Evolutionary conservation across 1,140 invertebrate species (phyloP).

Genomic region (Aphis gossypii): DNA sequence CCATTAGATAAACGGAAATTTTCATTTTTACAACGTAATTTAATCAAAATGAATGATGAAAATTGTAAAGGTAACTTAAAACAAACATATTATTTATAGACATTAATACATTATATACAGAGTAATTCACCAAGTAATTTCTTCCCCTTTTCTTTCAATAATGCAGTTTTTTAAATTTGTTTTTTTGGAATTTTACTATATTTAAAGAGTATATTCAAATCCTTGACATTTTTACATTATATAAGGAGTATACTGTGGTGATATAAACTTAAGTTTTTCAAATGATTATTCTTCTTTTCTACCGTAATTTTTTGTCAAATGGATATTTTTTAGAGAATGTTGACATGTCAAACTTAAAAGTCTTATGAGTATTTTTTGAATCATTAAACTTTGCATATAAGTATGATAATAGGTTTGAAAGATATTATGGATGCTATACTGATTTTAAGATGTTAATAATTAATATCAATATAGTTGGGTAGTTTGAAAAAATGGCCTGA

Average conservation of each 20-base stretch:
- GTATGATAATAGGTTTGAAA: background rate
- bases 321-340: background rate
- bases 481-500: too few relatives aligned
- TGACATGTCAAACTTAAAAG: background rate
- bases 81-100: background rate
- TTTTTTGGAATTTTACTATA: too few relatives aligned
- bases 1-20: background rate
- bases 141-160: background rate
- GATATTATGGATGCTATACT: too few relatives aligned
- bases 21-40: background rate
- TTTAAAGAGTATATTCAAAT: too few relatives aligned
- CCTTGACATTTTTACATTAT: background rate
- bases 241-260: background rate
- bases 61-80: background rate
- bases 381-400: background rate
- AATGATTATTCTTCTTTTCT: background rate
- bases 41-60: background rate
- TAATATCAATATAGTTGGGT: too few relatives aligned
- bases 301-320: background rate
- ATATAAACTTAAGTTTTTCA: background rate
- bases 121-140: background rate
- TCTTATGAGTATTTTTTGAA: background rate
- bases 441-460: too few relatives aligned
- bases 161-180: background rate
- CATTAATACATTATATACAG: background rate